phyloP scores from a whole-genome alignment of 2,113 vertebrate genomes.

The Seriola quinqueradiata region DNA sequence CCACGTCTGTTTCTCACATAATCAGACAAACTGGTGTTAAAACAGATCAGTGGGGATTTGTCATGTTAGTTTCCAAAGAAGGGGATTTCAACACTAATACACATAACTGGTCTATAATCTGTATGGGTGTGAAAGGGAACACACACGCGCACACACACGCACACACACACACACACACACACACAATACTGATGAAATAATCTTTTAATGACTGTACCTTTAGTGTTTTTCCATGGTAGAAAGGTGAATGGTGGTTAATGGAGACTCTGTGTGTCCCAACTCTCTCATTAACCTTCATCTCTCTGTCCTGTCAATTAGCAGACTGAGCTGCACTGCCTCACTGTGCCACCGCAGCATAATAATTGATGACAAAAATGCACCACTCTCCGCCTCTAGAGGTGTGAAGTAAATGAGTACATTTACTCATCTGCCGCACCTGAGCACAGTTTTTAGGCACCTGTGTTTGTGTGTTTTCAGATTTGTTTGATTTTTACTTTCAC shows the following conservation, averaged over 20 bases:
- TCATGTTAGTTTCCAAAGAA: conserved; percentile 3
- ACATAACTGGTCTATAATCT: background rate
- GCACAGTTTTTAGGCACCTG: background rate
- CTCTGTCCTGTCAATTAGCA: conserved; percentile 21
- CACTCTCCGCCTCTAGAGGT: background rate
- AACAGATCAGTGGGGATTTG: conserved; percentile 40
- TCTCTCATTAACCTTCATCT: conserved; percentile 46
- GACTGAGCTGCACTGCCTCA: background rate
- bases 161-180: background rate
- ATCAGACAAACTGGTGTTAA: conserved; percentile 28
- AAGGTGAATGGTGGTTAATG: background rate
- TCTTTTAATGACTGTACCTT: background rate
- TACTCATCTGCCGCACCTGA: background rate
- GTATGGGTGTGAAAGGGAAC: background rate
- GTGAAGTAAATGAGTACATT: background rate
- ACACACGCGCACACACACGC: background rate
- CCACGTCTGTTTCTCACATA: conserved; percentile 11
- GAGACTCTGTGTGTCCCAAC: background rate
- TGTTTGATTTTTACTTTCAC: too few species aligned
- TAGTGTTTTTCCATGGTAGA: conserved; percentile 5
- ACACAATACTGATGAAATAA: background rate
- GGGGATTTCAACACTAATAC: conserved; percentile 16
- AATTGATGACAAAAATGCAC: background rate
- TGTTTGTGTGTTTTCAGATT: too few species aligned
- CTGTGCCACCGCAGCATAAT: background rate